Percentiles rank a stretch among this genome's conserved stretches.
These are phyloP conservation scores for Pogonomyrmex barbatus DNA, from an alignment of 1,140 invertebrate genomes.

Conservation along the genomic window DNA sequence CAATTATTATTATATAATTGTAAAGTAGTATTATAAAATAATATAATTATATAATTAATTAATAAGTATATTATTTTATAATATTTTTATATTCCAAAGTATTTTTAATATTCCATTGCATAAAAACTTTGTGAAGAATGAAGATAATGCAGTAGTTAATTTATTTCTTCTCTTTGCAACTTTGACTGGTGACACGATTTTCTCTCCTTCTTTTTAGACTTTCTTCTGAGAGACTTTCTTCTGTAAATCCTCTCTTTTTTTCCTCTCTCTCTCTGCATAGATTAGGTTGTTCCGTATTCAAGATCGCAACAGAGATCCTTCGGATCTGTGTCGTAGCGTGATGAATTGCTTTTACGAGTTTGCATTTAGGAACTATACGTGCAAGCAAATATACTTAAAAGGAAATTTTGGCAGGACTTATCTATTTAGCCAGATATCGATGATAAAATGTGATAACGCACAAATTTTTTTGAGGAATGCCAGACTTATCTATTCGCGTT, in stretches of 20 bases:
- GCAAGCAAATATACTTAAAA: background rate
- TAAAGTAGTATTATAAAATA: too few relatives aligned
- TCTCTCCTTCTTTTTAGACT: background rate
- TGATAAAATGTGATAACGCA: slow-evolving; percentile 2
- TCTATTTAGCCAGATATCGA: background rate
- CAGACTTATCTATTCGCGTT: background rate
- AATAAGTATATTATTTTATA: background rate
- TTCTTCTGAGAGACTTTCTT: background rate
- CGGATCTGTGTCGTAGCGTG: background rate
- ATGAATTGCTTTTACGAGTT: background rate
- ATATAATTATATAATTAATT: too few relatives aligned
- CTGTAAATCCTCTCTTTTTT: background rate
- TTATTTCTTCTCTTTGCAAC: background rate
- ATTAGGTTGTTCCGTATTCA: background rate
- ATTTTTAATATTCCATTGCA: background rate
- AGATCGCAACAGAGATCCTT: background rate
- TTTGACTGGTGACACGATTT: background rate
- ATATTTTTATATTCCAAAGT: background rate
- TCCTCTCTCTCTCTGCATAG: background rate
- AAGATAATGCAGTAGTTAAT: background rate
- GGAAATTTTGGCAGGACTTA: background rate
- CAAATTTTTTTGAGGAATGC: background rate
- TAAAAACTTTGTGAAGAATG: background rate
- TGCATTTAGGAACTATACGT: background rate
- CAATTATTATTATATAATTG: too few relatives aligned